These are phyloP conservation scores for Operophtera brumata DNA, from an alignment of 2,888 invertebrate species.

Conservation along the genomic window DNA sequence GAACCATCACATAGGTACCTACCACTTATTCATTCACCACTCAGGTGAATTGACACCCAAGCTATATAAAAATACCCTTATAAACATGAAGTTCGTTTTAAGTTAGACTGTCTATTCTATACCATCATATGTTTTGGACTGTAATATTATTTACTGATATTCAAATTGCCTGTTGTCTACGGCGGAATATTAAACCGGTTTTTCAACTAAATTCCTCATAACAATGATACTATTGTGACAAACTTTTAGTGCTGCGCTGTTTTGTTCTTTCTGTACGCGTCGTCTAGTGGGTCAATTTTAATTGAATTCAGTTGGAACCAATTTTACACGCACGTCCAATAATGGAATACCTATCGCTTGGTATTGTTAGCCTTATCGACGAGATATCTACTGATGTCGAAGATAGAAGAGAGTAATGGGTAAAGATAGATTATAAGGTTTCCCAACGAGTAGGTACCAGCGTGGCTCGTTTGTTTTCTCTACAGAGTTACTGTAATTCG, in stretches of 20 bases:
- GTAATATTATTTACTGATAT: no score
- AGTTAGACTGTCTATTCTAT: no score
- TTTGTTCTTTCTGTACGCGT: conserved; percentile 52
- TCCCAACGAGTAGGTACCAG: no score
- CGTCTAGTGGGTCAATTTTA: conserved; percentile 71
- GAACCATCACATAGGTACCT: no score
- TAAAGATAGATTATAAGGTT: neutral
- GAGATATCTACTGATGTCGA: neutral
- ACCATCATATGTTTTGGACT: no score
- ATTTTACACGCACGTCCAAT: conserved; percentile 73
- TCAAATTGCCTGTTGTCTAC: no score
- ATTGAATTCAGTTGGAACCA: conserved; percentile 73
- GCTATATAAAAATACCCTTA: no score
- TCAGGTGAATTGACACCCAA: no score
- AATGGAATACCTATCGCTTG: conserved; percentile 49
- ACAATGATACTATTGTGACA: conserved; percentile 40
- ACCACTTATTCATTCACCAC: no score
- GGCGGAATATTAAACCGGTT: neutral
- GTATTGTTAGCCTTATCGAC: conserved; percentile 30
- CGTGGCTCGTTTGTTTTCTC: no score
- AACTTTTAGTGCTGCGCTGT: conserved; percentile 36
- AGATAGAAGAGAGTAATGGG: neutral
- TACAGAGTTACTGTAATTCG: no score
- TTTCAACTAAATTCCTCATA: neutral
- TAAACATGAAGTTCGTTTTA: no score